phyloP scores from a whole-genome alignment of 1,140 invertebrate genomes.

The Heliconius hermathena region DNA sequence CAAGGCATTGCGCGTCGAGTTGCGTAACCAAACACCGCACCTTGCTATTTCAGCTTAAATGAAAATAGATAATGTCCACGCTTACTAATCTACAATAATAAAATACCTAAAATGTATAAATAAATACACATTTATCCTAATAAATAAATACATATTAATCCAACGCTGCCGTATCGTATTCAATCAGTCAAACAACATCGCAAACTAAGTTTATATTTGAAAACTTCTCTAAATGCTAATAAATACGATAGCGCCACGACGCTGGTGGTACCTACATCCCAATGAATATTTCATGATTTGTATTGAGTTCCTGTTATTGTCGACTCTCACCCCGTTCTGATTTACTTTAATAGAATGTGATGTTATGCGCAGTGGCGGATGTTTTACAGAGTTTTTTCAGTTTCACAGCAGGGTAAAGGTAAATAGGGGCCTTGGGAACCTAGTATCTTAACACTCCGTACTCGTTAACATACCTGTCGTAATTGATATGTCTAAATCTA shows the following conservation, averaged over 20 bases:
- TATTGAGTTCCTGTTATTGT: slow-evolving; percentile 25
- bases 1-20: too few relatives aligned
- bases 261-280: slow-evolving; percentile 6
- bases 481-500: too few relatives aligned
- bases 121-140: background rate
- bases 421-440: too few relatives aligned
- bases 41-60: too few relatives aligned
- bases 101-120: background rate
- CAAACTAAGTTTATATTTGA: slow-evolving; percentile 28
- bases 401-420: too few relatives aligned
- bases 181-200: slow-evolving; percentile 21
- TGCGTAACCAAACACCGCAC: too few relatives aligned
- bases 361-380: background rate
- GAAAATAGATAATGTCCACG: background rate
- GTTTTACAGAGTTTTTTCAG: background rate
- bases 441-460: too few relatives aligned
- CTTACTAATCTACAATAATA: background rate
- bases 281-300: slow-evolving; percentile 34
- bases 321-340: slow-evolving; percentile 2
- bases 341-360: slow-evolving; percentile 6
- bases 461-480: too few relatives aligned
- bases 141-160: background rate
- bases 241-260: slow-evolving; percentile 3
- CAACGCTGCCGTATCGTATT: slow-evolving; percentile 1
- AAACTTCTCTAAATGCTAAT: slow-evolving; percentile 34